Base-by-base conservation (phyloP, 2,797 vertebrate species). In the Mastacembelus armatus region DNA sequence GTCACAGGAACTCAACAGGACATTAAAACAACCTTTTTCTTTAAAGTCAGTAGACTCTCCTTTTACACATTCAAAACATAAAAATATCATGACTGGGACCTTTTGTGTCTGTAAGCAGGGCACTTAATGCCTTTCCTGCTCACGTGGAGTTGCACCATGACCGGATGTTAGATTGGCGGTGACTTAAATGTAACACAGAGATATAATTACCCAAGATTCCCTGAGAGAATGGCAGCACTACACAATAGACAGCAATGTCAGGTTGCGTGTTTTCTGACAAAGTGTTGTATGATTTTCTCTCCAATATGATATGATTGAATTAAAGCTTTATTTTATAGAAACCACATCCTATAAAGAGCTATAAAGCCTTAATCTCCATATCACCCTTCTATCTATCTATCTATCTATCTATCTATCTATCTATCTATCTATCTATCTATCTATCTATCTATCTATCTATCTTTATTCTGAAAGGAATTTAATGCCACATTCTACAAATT, bases 171-270 rank as follows among this genome's bases (percentile, higher is more conserved):
- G n/a, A n/a, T 19, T 63, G 48, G 36, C 49, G 65, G 18, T 43
- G 47, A 47, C n/a, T 71, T n/a, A 54, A 58, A 68, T 72, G 38
- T 60, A 36, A 66, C 15, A 51, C 33, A 55, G 47, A 33, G 42
- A 65, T 59, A 50, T 24, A 77, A 74, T 83, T 78, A 84, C 43
- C 64, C 51, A 61, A 61, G 56, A 71, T 77, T 73, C 62, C 33
- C 59, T 47, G 60, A 39, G 50, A 62, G 36, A 67, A 70, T 42
- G 24, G 64, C 10, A 35, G 54, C 16, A 44, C 21, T 1, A 27
- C 36, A 52, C 45, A 61, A 64, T 10, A 33, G 29, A 15, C n/a
- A 68, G 30, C 38, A 47, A n/a, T n/a, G n/a, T n/a, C n/a, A n/a
- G n/a, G n/a, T n/a, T n/a, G n/a, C n/a, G n/a, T n/a, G n/a, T n/a